phyloP scores from a whole-genome alignment of 2,888 invertebrate genomes.

The Drosophila putrida region DNA sequence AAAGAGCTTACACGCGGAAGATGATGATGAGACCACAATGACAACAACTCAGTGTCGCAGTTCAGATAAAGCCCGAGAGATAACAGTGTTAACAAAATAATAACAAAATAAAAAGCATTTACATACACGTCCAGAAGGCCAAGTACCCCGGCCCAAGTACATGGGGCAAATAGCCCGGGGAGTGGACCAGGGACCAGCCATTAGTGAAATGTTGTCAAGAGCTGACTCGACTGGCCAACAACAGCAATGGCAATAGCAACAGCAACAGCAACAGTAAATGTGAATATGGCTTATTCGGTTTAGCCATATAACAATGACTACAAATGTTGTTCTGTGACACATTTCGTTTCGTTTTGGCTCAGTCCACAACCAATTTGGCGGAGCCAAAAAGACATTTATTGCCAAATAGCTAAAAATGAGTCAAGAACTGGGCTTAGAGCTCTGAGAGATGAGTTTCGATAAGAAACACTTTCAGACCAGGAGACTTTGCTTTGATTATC shows the following conservation, averaged over 20 bases:
- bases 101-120: slow-evolving; percentile 78
- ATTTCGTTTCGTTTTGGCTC: slow-evolving; percentile 21
- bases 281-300: slow-evolving; percentile 51
- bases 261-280: slow-evolving; percentile 19
- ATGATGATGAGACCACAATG: slow-evolving; percentile 49
- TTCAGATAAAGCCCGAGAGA: slow-evolving; percentile 58
- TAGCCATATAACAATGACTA: slow-evolving; percentile 33
- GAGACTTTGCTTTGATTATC: background rate
- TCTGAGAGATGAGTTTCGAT: slow-evolving; percentile 5
- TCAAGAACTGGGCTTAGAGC: slow-evolving; percentile 16
- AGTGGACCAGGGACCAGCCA: slow-evolving; percentile 41
- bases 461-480: background rate
- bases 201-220: slow-evolving; percentile 70
- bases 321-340: slow-evolving; percentile 14
- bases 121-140: slow-evolving; percentile 40
- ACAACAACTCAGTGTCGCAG: slow-evolving; percentile 43
- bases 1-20: slow-evolving; percentile 62
- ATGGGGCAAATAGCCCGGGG: slow-evolving; percentile 17
- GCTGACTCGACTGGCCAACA: slow-evolving; percentile 25
- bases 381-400: slow-evolving; percentile 16
- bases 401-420: slow-evolving; percentile 23
- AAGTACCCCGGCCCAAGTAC: slow-evolving; percentile 6
- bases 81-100: slow-evolving; percentile 76
- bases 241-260: slow-evolving; percentile 6
- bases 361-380: slow-evolving; percentile 21